Percentiles rank a stretch among this genome's conserved stretches.
Conservation (phyloP, 2,888 invertebrate genomes). For the Heliconius charithonia region DNA sequence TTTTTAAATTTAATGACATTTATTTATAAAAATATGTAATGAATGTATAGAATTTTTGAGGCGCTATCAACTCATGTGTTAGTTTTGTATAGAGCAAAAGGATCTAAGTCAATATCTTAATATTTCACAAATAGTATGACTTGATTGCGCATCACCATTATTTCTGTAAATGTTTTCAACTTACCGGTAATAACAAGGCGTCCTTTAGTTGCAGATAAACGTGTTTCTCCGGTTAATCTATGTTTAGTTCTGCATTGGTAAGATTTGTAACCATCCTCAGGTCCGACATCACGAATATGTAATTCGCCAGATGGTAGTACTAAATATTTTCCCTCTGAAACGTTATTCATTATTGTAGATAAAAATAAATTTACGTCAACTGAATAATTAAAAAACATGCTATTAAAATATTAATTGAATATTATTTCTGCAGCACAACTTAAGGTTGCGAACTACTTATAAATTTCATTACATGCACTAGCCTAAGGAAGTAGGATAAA, state of each 20-base stretch:
- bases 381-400: slow-evolving; percentile 33
- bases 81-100: not conserved
- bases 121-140: slow-evolving; percentile 38
- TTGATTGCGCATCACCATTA: slow-evolving; percentile 48
- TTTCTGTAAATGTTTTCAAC: slow-evolving; percentile 59
- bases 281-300: slow-evolving; percentile 97
- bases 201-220: slow-evolving; percentile 96
- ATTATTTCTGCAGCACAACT: slow-evolving; percentile 58
- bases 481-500: slow-evolving; percentile 83
- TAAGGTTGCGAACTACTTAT: slow-evolving; percentile 78
- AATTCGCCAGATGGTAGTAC: slow-evolving; percentile 97
- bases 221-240: slow-evolving; percentile 95
- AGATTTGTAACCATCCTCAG: slow-evolving; percentile 96
- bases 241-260: slow-evolving; percentile 97
- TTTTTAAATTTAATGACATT: not conserved
- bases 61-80: slow-evolving; percentile 8
- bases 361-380: slow-evolving; percentile 21
- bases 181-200: slow-evolving; percentile 97
- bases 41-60: not conserved
- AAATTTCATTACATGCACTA: slow-evolving; percentile 74
- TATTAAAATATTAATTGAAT: slow-evolving; percentile 25
- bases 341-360: slow-evolving; percentile 45
- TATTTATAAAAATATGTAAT: not conserved
- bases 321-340: slow-evolving; percentile 95
- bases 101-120: not conserved